Conservation (phyloP, 1,140 invertebrate genomes). For the Drosophila ficusphila region DNA sequence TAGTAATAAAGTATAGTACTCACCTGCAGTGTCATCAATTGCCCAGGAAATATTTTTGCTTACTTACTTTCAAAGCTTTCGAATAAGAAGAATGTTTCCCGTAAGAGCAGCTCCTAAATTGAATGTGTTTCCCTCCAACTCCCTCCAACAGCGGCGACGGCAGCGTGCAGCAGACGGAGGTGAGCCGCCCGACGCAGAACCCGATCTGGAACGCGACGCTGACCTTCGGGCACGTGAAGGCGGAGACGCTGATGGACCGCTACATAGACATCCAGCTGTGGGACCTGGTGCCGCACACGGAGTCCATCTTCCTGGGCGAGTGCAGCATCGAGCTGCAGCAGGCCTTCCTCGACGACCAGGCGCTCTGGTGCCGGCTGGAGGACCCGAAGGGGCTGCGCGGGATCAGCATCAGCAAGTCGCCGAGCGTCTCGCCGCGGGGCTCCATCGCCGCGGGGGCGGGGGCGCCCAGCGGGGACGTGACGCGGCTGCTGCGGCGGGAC, state of each 20-base stretch:
- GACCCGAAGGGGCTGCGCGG: conserved; percentile 89
- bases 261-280: conserved; percentile 94
- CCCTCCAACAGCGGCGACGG: conserved; percentile 87
- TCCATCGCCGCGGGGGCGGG: conserved; percentile 87
- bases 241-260: conserved; percentile 91
- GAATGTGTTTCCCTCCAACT: too few species aligned
- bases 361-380: conserved; percentile 94
- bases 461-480: conserved; percentile 84
- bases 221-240: conserved; percentile 90
- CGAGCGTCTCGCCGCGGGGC: conserved; percentile 91
- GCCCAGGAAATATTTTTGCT: too few species aligned
- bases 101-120: too few species aligned
- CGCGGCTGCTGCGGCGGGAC: conserved; percentile 87
- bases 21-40: too few species aligned
- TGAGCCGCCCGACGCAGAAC: conserved; percentile 92
- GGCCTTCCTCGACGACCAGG: conserved; percentile 92
- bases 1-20: too few species aligned
- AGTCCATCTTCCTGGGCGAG: conserved; percentile 93
- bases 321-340: conserved; percentile 91
- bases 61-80: too few species aligned
- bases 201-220: conserved; percentile 96
- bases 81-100: too few species aligned
- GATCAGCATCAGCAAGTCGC: conserved; percentile 86
- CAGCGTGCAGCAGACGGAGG: conserved; percentile 90
- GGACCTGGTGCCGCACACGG: conserved; percentile 92